phyloP scores from a whole-genome alignment of 2,797 vertebrate species.

The Agapornis canus region DNA sequence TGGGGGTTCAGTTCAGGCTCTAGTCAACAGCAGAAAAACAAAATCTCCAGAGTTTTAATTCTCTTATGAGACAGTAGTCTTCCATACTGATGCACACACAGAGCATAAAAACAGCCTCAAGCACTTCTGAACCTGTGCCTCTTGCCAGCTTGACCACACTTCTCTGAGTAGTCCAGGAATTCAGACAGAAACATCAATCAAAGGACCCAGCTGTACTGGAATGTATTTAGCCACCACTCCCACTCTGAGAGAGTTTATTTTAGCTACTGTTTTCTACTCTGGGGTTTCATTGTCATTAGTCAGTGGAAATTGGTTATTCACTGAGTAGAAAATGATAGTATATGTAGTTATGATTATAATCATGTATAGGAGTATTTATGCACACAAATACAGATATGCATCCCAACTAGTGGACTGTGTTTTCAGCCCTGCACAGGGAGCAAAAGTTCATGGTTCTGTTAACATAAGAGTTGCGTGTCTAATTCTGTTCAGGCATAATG shows the following conservation, averaged over 20 bases:
- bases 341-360: neutral
- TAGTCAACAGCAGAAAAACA: neutral
- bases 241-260: conserved; percentile 29
- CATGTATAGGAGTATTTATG: neutral
- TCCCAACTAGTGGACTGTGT: neutral
- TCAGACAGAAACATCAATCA: conserved; percentile 52
- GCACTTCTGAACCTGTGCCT: conserved; percentile 9
- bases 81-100: neutral
- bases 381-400: neutral
- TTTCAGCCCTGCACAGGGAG: neutral
- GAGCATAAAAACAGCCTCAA: conserved; percentile 10
- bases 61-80: neutral
- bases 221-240: conserved; percentile 26
- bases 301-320: conserved; percentile 23
- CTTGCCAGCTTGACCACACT: conserved; percentile 47
- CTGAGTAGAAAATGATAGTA: neutral
- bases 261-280: conserved; percentile 47
- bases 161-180: conserved; percentile 1
- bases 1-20: neutral
- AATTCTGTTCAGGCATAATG: neutral
- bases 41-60: neutral
- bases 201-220: conserved; percentile 21
- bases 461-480: neutral
- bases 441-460: neutral
- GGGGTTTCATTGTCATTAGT: conserved; percentile 9